Evolutionary conservation across 2,797 vertebrate species (phyloP).

Genomic region (Labroides dimidiatus): DNA sequence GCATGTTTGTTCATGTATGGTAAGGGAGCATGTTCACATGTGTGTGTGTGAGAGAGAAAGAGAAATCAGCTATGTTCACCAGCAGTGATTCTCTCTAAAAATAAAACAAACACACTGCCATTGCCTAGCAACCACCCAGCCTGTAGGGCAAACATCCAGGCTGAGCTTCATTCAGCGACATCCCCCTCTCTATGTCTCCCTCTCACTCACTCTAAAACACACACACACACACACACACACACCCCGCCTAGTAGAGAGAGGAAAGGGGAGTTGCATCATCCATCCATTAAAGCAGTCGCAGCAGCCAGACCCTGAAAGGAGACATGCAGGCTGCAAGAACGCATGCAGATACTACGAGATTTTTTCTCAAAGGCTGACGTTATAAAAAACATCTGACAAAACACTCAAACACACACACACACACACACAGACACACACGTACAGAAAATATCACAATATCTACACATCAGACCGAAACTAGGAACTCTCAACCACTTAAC

Average conservation of each 20-base stretch:
- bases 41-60: constrained; percentile 37
- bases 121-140: constrained; percentile 82
- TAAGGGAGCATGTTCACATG: constrained; percentile 21
- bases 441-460: constrained; percentile 33
- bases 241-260: constrained; percentile 49
- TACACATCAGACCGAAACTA: constrained; percentile 67
- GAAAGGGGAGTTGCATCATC: constrained; percentile 78
- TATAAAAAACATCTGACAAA: constrained; percentile 16
- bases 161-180: constrained; percentile 81
- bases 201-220: constrained; percentile 19
- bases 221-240: constrained; percentile 35
- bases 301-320: constrained; percentile 72
- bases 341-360: constrained; percentile 49
- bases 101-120: constrained; percentile 84
- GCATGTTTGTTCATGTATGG: constrained; percentile 30
- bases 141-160: constrained; percentile 80
- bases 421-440: constrained; percentile 8
- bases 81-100: constrained; percentile 82
- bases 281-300: constrained; percentile 73
- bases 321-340: constrained; percentile 59
- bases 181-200: constrained; percentile 58
- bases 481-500: constrained; percentile 70
- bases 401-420: background rate
- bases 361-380: constrained; percentile 25
- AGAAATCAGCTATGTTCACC: constrained; percentile 72